A percentile compares a stretch with the other conserved stretches of the same genome.
These are phyloP conservation scores for Aphelenchoides bicaudatus DNA, from an alignment of 2,888 invertebrate species.

Conservation along the genomic window DNA sequence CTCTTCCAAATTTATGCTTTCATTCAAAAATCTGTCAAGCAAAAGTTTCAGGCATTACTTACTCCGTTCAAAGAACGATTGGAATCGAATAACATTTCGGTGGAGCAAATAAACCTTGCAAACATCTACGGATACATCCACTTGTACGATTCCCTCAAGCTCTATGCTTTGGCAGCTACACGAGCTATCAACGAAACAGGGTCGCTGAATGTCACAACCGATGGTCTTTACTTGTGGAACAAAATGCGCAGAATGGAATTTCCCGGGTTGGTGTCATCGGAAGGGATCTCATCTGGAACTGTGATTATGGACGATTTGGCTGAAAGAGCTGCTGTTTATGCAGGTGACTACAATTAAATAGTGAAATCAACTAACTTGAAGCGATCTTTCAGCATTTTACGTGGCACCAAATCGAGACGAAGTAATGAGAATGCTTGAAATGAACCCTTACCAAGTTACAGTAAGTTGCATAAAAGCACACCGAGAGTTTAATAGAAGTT, in stretches of 20 bases:
- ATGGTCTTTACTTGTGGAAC: slow-evolving; percentile 56
- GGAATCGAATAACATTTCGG: slow-evolving; percentile 47
- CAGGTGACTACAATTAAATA: slow-evolving; percentile 25
- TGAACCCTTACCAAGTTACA: slow-evolving; percentile 41
- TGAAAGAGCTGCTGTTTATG: slow-evolving; percentile 55
- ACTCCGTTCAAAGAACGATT: slow-evolving; percentile 53
- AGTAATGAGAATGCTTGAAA: slow-evolving; percentile 53
- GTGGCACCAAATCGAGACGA: slow-evolving; percentile 54
- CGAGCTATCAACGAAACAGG: slow-evolving; percentile 42
- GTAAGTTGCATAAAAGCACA: too few relatives aligned
- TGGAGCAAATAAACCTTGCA: slow-evolving; percentile 51
- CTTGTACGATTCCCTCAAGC: slow-evolving; percentile 54
- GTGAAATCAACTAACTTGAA: neutral
- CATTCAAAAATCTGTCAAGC: too few relatives aligned
- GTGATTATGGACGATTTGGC: slow-evolving; percentile 58
- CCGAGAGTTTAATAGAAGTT: too few relatives aligned
- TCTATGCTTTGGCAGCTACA: slow-evolving; percentile 54
- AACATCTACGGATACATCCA: slow-evolving; percentile 59
- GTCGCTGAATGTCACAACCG: slow-evolving; percentile 42
- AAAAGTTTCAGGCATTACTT: too few relatives aligned
- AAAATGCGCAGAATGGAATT: slow-evolving; percentile 53
- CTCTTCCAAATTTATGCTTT: too few relatives aligned
- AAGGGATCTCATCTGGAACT: slow-evolving; percentile 47
- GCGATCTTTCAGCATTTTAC: slow-evolving; percentile 45
- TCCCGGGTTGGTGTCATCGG: slow-evolving; percentile 46